Evolutionary conservation across 2,888 invertebrate genomes (phyloP), one percentile per base, ranked within the genome.

Genomic region (Caenorhabditis sp.): DNA sequence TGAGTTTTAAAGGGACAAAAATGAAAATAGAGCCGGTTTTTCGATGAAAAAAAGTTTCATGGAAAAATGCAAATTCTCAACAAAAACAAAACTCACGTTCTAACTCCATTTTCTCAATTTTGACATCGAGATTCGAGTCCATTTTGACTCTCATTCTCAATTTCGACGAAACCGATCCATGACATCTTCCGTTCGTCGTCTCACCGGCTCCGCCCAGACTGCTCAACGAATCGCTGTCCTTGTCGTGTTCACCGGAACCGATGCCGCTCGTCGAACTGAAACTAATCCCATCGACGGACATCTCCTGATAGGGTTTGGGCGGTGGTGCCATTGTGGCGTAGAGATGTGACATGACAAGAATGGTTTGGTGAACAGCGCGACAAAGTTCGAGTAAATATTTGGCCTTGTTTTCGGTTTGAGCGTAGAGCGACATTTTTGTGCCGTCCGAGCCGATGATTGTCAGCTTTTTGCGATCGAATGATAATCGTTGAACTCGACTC

Each of bases 381-480:
- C 95, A 95, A 58, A 95, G 90, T 43, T 93, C 92, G 83, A 95
- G 91, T 74, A 97, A 90, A 88, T 95, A 93, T 90, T 95, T 93
- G 88, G 95, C 95, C 89, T 95, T 95, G 88, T 94, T 94, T 89
- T 97, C 97, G 88, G 93, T 94, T 64, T 93, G 92, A 2, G 96
- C 94, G 89, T 94, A 97, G 77, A 96, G 91, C 0, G 93, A 94
- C 80, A 94, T 92, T 81, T 90, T 90, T 37, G 89, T 88, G 23
- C 89, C 88, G 58, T 89, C 89, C 65, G 91, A 89, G 83, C 90
- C 90, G 86, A 94, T 94, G 67, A 93, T 93, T 12, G 94, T 95
- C 89, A 97, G 96, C 89, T 96, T 97, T 90, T 96, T 96, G 21
- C 77, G 49, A 50, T 79, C 74, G 53, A 79, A 79, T 14, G 77